Conservation (phyloP, 1,140 invertebrate genomes). For the Temnothorax curvispinosus region DNA sequence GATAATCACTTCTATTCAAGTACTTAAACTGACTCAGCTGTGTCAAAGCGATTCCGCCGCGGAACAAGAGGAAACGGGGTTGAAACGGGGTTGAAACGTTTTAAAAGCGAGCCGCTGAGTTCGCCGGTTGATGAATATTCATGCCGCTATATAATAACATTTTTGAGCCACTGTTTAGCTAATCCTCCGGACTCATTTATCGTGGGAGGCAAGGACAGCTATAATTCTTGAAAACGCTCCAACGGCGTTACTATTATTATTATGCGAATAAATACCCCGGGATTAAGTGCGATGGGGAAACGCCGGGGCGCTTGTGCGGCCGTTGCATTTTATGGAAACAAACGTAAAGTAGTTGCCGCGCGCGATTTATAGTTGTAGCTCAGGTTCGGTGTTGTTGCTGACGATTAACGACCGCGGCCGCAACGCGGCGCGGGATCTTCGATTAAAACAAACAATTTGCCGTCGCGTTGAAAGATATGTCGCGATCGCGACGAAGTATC, state of each 20-base stretch:
- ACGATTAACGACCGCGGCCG: constrained; percentile 42
- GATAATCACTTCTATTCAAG: constrained; percentile 61
- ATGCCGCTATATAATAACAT: constrained; percentile 86
- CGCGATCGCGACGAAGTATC: neutral
- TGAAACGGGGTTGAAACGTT: constrained; percentile 70
- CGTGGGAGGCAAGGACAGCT: constrained; percentile 84
- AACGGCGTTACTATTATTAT: constrained; percentile 84
- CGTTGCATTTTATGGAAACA: constrained; percentile 67
- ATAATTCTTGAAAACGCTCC: constrained; percentile 85
- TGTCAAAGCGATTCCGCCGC: constrained; percentile 36
- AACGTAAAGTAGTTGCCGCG: constrained; percentile 53
- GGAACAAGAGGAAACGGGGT: constrained; percentile 53
- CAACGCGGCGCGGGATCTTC: neutral
- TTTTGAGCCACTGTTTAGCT: constrained; percentile 86
- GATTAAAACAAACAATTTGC: constrained; percentile 42
- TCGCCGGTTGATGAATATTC: constrained; percentile 85
- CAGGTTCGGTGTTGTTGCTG: constrained; percentile 60
- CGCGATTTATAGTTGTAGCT: constrained; percentile 52
- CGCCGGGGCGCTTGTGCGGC: constrained; percentile 56
- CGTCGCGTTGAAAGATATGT: neutral
- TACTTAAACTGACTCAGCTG: constrained; percentile 62
- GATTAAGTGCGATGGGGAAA: constrained; percentile 81
- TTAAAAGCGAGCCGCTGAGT: constrained; percentile 70
- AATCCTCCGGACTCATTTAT: constrained; percentile 86
- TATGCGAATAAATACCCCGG: constrained; percentile 84